Base-by-base conservation (phyloP, 2,113 vertebrate species). In the Jaculus jaculus region DNA sequence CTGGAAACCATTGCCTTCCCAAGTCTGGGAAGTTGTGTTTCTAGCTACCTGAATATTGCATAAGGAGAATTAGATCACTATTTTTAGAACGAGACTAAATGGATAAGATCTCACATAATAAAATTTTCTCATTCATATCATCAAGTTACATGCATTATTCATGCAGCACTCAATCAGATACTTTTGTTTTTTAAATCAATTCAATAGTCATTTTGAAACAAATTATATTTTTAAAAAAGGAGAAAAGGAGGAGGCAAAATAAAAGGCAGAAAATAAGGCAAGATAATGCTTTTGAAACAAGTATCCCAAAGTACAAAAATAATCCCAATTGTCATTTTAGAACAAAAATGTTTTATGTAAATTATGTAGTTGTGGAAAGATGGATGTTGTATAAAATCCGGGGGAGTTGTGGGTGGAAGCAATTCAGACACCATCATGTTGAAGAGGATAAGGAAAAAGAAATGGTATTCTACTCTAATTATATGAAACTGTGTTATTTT, bases 391-490 rank as follows among this genome's bases (percentile, higher is more conserved):
- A 83, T 20, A 78, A 84, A 83, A 90, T 95, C 74, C 73, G 81
- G 58, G 87, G 92, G 93, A 84, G 85, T 61, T 94, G 93, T 37
- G 74, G 47, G 66, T 94, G 68, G 63, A 87, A 51, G 73, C 92
- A 63, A 96, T 92, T 92, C 89, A 95, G 84, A 92, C 34, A 83
- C 30, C 93, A 77, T 96, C 96, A 90, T 69, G 51, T 75, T 94
- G 89, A 97, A 89, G 90, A 21, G 28, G 71, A 95, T 83, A 89
- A 96, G 61, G 24, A 94, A 34, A 95, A 97, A 96, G 60, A 68
- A 94, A 84, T 82, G 80, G 81, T 80, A 58, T 90, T 97, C 94
- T 73, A 54, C 84, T 96, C 83, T 93, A 96, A 92, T 94, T 91
- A 90, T 72, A 95, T 87, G 86, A 81, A 88, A 89, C 47, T 58